Evolutionary conservation across 1,140 invertebrate species (phyloP), one percentile per base, ranked within the genome.

Genomic region (Drosophila equinoxialis): DNA sequence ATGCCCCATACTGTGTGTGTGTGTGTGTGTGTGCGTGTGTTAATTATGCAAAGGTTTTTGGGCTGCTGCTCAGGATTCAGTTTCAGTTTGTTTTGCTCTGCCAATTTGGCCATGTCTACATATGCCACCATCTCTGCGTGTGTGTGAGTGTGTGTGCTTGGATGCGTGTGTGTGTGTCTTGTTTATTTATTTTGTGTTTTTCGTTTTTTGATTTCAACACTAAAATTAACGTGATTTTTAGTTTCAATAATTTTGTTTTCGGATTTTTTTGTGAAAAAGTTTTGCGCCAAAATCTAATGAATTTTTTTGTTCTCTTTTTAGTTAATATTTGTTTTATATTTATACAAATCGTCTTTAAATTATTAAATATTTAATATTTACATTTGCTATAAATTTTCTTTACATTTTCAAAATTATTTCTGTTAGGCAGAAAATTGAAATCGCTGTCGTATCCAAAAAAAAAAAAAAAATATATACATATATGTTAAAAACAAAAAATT

Each of bases 21-120:
- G 51, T 37, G 26, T 57, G 26, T 30, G 41, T 10, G 55, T 41
- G 64, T 63, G 59, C 66, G 59, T 26, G 68, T 77, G 71, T 60
- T 79, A 87, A 82, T 79, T 86, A 79, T 69, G 75, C 74, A 57
- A 59, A 59, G 57, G 57, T 17, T 37, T 37, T 58, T 51, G 51
- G 64, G 17, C 72, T 72, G 54, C 65, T 57, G 69, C 55, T 54
- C 68, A 65, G 57, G 65, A 54, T 68, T 77, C 76, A 70, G 74
- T 65, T 87, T 87, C 77, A 87, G 83, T 87, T 86, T 79, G 79
- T 79, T 79, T 80, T 89, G 78, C 71, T 71, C 84, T 79, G 73
- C 84, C 83, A 87, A 87, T 84, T 81, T 76, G 72, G 77, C 77
- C 45, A 51, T 71, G 70, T 73, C 60, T 60, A 26, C 20, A 17